Conservation (phyloP, 1,140 invertebrate genomes). For the Penaeus japonicus region DNA sequence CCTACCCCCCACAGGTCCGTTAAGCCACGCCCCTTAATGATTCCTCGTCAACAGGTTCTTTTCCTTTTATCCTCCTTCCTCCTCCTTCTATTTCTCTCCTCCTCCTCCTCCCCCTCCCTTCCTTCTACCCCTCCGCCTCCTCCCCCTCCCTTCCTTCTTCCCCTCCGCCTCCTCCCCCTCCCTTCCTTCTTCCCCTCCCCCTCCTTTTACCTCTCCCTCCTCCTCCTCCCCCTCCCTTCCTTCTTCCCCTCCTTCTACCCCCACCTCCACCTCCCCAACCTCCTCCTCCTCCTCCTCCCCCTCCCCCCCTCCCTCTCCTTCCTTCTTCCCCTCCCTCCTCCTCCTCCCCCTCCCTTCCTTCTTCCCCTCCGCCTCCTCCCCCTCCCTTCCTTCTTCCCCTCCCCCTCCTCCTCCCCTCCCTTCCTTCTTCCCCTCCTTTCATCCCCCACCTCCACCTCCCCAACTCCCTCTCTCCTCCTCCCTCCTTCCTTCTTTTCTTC, state of each 20-base stretch:
- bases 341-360: background rate
- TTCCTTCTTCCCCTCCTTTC: background rate
- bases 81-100: no score
- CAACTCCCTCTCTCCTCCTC: constrained; percentile 3
- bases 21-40: no score
- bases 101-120: background rate
- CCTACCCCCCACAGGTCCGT: no score
- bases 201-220: background rate
- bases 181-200: background rate
- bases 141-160: no score
- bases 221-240: background rate
- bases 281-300: background rate
- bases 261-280: background rate
- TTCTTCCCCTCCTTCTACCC: background rate
- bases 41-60: no score
- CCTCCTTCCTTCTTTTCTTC: background rate
- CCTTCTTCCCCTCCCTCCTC: background rate
- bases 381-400: background rate
- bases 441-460: background rate
- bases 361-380: background rate
- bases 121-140: background rate
- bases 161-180: no score
- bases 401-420: background rate
- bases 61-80: no score
- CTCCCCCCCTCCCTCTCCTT: background rate